A percentile compares a stretch with the other conserved stretches of the same genome.
Evolutionary conservation across 2,888 invertebrate genomes (phyloP).

Genomic region (Rhynchonema sp.): DNA sequence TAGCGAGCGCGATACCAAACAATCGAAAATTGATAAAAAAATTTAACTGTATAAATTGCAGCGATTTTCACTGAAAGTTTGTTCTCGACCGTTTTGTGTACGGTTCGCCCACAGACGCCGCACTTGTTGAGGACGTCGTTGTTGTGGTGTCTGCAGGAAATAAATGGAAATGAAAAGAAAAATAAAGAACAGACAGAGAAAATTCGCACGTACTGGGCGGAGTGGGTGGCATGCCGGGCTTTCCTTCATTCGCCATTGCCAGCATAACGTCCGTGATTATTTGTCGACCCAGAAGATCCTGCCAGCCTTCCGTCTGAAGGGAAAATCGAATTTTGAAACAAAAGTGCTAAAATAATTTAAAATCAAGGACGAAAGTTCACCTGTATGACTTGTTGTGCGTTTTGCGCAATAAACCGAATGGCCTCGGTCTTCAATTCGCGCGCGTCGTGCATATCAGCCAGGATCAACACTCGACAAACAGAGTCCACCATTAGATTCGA

Average conservation of each 20-base stretch:
- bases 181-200: too few species aligned
- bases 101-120: too few species aligned
- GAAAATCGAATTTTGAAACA: neutral
- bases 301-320: neutral
- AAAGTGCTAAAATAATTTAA: neutral
- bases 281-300: neutral
- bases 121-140: too few species aligned
- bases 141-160: too few species aligned
- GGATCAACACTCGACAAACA: slow-evolving; percentile 18
- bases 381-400: slow-evolving; percentile 12
- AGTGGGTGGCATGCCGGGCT: neutral
- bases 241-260: neutral
- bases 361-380: slow-evolving; percentile 6
- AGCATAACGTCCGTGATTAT: neutral
- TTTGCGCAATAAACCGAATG: slow-evolving; percentile 17
- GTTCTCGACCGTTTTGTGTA: too few species aligned
- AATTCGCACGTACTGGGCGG: neutral
- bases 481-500: slow-evolving; percentile 14
- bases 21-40: too few species aligned
- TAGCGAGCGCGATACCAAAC: too few species aligned
- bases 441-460: slow-evolving; percentile 21
- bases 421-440: slow-evolving; percentile 20
- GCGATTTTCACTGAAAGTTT: too few species aligned
- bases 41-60: too few species aligned
- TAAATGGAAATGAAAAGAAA: too few species aligned